Percentiles rank a stretch among this genome's conserved stretches.
These are phyloP conservation scores for Seira musarum DNA, from an alignment of 2,888 invertebrate species.

Conservation along the genomic window DNA sequence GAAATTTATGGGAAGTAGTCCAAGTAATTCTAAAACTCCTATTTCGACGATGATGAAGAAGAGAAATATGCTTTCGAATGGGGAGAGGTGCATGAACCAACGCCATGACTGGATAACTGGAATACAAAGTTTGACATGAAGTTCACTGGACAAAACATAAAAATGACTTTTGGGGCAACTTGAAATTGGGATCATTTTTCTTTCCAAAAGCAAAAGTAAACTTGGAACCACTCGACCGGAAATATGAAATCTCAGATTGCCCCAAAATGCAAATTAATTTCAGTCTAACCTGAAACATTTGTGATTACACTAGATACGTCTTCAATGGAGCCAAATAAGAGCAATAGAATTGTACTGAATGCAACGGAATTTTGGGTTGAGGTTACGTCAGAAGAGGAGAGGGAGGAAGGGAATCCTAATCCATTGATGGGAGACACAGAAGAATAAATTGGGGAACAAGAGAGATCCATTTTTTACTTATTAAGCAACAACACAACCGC, in stretches of 20 bases:
- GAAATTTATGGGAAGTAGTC: constrained; percentile 37
- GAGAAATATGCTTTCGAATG: constrained; percentile 41
- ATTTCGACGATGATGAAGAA: constrained; percentile 32
- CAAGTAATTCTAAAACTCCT: constrained; percentile 9
- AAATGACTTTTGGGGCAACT: no score
- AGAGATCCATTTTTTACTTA: constrained; percentile 28
- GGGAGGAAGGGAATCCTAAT: not conserved
- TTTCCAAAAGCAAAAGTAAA: no score
- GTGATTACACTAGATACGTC: constrained; percentile 23
- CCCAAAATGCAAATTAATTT: no score
- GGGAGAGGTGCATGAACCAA: constrained; percentile 45
- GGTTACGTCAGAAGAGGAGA: no score
- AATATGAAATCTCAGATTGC: no score
- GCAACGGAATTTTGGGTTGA: no score
- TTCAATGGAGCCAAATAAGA: constrained; percentile 23
- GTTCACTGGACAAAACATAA: no score
- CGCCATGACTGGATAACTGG: constrained; percentile 44
- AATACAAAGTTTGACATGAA: no score
- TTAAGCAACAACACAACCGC: not conserved
- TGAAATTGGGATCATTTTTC: no score
- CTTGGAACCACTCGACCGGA: no score
- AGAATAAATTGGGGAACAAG: constrained; percentile 18
- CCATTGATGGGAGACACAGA: no score
- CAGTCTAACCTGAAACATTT: no score
- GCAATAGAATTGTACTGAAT: constrained; percentile 20